Evolutionary conservation across 2,113 vertebrate genomes (phyloP), one percentile per base, ranked within the genome.

Genomic region (Oostethus manadensis): DNA sequence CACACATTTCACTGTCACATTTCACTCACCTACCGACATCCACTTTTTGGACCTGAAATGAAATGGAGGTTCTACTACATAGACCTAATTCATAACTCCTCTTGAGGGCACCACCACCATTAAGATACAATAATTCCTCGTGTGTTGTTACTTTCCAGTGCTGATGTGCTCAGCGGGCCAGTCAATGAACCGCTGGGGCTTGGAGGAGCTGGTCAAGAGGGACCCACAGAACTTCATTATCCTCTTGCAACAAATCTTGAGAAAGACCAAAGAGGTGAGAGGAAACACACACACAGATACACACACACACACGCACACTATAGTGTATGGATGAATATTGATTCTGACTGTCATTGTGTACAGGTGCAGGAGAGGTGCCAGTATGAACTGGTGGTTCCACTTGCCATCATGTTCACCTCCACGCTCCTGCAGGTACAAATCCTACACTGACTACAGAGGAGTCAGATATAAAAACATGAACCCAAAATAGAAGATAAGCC

Each of bases 111-210:
- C 8, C 35, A 38, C 8, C 35, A 38, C 35, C 8, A 38, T 38
- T 26, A 26, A 26, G 2, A 26, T 26, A 26, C 23, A 33, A 33
- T 33, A 33, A 33, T 33, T 60, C 10, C 18, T n/a, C 6, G 3
- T 48, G 18, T 57, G 14, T 4, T 10, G 15, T 51, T 21, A 3
- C 18, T 2, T 77, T 81, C 58, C 62, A 84, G 82, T 81, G 58
- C 64, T 83, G 71, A 81, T 80, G 58, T 81, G 80, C 66, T 6
- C 84, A 80, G 93, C 91, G 0, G 94, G 94, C 47, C 91, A 95
- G 82, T 96, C 95, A 50, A 92, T 99, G 86, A 99, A 97, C 79
- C 94, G 94, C 73, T 99, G 96, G 96, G 97, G 93, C 74, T 85
- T 99, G 50, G 95, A 96, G 83, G 95, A 98, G 81, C 84, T 99